Base-by-base conservation (phyloP, 2,113 vertebrate genomes). In the Cheirogaleus medius region DNA sequence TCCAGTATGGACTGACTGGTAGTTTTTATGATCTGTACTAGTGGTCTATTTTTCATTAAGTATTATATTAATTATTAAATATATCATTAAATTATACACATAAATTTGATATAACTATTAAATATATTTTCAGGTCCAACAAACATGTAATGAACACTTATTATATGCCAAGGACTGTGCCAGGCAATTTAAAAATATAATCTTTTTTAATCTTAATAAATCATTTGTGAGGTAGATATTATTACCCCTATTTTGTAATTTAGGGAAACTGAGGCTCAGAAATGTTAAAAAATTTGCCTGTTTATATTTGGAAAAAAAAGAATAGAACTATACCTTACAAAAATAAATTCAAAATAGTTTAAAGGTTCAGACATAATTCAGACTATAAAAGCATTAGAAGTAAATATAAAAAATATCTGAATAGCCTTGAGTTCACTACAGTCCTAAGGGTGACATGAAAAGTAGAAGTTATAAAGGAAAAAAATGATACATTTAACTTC, bases 341-440 rank as follows among this genome's bases (percentile, higher is more conserved):
- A 95, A 94, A 37, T 52, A 92, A 88, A 88, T 84, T 94, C 58
- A 80, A 8, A 58, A 54, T 66, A 39, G 21, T 54, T 90, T 94
- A 47, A 84, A 80, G 32, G 83, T 34, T 5, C 34, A 81, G 69
- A 29, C 88, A 54, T 37, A 77, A 66, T 25, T 90, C 52, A 94
- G 86, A 29, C 18, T 68, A 13, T 66, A 34, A 80, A 87, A 87
- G 2, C 71, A 80, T 80, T 84, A 81, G 17, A 83, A 84, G 56
- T 63, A 87, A 90, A 74, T 56, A 63, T 37, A 49, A 80, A 73
- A 91, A 92, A 49, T 73, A 25, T 88, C 21, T 89, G 83, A 71
- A 39, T 58, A 32, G 8, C 37, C 7, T 77, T 92, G 8, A 23
- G 2, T 11, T 84, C 78, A 10, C n/a, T 94, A n/a, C 58, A 60